A percentile compares a stretch with the other conserved stretches of the same genome.
Evolutionary conservation across 2,888 invertebrate genomes (phyloP).

Genomic region (Therioaphis trifolii): DNA sequence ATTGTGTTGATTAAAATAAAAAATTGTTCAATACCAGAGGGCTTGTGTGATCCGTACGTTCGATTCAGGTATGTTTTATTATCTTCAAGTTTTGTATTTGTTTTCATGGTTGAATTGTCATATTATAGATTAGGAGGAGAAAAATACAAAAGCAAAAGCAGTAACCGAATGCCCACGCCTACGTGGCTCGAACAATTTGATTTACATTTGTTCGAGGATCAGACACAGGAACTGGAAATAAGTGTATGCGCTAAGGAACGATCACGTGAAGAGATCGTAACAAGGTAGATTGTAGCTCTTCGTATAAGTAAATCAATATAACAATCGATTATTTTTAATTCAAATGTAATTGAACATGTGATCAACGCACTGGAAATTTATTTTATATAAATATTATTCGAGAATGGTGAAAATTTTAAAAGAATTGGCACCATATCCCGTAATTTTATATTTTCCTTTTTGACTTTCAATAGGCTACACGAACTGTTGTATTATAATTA

Average conservation of each 20-base stretch:
- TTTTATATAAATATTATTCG: too few species aligned
- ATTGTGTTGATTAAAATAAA: constrained; percentile 96
- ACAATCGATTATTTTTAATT: too few species aligned
- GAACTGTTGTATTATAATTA: too few species aligned
- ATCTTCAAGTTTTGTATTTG: too few species aligned
- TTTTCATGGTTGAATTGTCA: constrained; percentile 23
- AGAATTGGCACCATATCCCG: too few species aligned
- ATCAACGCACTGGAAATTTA: too few species aligned
- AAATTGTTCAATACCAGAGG: constrained; percentile 88
- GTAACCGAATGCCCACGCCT: constrained; percentile 86
- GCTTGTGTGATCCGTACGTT: constrained; percentile 91
- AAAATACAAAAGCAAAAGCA: constrained; percentile 95
- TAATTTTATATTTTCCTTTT: too few species aligned
- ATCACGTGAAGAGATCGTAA: constrained; percentile 88
- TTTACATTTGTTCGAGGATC: constrained; percentile 93
- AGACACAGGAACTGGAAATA: constrained; percentile 90
- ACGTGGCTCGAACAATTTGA: constrained; percentile 98
- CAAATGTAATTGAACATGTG: too few species aligned
- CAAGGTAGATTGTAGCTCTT: constrained; percentile 73
- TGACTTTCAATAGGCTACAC: too few species aligned
- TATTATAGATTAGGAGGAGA: constrained; percentile 88
- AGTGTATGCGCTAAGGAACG: constrained; percentile 91
- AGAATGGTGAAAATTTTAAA: too few species aligned
- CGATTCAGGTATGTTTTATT: constrained; percentile 84
- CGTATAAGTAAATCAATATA: background rate